Conservation (phyloP, 1,140 invertebrate genomes). For the Dendrolimus kikuchii region DNA sequence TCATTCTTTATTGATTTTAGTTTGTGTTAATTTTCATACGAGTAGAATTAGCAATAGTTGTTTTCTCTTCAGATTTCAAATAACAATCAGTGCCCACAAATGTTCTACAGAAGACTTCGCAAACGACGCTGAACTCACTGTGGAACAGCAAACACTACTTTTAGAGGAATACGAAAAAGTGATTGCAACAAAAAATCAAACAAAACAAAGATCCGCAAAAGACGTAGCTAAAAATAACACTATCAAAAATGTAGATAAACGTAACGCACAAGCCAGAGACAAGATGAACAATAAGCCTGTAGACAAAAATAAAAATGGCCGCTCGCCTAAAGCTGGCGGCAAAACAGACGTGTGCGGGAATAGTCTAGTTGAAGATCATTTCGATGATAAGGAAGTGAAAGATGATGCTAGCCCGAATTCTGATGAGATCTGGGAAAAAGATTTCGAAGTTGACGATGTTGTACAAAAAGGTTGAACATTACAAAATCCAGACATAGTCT, state of each 20-base stretch:
- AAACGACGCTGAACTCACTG: slow-evolving; percentile 72
- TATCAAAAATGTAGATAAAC: slow-evolving; percentile 18
- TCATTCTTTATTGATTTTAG: too few species aligned
- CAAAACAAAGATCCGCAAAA: slow-evolving; percentile 34
- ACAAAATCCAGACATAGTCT: slow-evolving; percentile 14
- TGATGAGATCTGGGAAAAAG: slow-evolving; percentile 70
- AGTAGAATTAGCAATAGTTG: too few species aligned
- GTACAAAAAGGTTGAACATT: slow-evolving; percentile 42
- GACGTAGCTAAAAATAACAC: slow-evolving; percentile 47
- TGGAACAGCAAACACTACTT: slow-evolving; percentile 74
- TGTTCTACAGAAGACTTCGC: slow-evolving; percentile 74
- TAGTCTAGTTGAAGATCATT: slow-evolving; percentile 68
- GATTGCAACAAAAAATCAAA: slow-evolving; percentile 51
- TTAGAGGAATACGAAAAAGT: slow-evolving; percentile 74
- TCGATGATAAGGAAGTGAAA: slow-evolving; percentile 57
- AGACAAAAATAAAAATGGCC: slow-evolving; percentile 35
- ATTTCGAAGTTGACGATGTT: slow-evolving; percentile 63
- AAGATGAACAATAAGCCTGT: slow-evolving; percentile 34
- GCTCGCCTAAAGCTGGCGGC: slow-evolving; percentile 37
- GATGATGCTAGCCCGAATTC: slow-evolving; percentile 69
- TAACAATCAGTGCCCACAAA: background rate
- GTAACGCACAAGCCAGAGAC: slow-evolving; percentile 31
- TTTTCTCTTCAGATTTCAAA: too few species aligned
- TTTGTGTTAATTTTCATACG: too few species aligned
- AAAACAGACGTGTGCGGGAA: slow-evolving; percentile 57